Conservation (phyloP, 2,888 invertebrate species). For the Lumbricus terrestris region DNA sequence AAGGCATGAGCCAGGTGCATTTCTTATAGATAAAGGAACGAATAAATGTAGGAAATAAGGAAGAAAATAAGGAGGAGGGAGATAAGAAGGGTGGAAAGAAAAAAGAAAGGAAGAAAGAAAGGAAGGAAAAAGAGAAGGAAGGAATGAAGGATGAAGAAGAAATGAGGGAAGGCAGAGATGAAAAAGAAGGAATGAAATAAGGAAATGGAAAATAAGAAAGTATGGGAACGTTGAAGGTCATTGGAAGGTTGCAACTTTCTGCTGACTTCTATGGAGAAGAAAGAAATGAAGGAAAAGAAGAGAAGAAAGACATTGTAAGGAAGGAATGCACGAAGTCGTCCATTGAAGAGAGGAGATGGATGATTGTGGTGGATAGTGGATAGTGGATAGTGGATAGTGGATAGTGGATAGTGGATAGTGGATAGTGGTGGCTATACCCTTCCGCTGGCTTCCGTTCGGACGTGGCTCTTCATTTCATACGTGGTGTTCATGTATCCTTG, state of each 20-base stretch:
- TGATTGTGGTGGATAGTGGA: not conserved
- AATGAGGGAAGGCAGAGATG: not conserved
- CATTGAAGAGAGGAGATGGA: too few relatives aligned
- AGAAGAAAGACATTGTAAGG: too few relatives aligned
- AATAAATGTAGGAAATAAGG: not conserved
- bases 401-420: not conserved
- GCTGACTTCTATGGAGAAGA: too few relatives aligned
- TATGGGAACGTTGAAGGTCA: too few relatives aligned
- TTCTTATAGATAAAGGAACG: not conserved
- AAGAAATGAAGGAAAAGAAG: too few relatives aligned
- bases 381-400: too few relatives aligned
- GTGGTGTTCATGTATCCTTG: slow-evolving; percentile 40
- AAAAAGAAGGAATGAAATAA: not conserved
- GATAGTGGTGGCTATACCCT: too few relatives aligned
- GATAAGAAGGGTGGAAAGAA: not conserved
- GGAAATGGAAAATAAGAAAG: too few relatives aligned
- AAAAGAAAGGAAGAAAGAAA: not conserved
- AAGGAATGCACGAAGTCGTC: too few relatives aligned
- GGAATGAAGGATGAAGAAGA: not conserved
- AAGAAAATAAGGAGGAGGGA: not conserved
- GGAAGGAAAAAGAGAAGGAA: not conserved
- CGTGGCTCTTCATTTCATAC: slow-evolving; percentile 34
- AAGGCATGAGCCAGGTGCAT: not conserved
- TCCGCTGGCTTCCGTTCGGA: slow-evolving; percentile 31
- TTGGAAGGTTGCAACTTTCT: too few relatives aligned